These are phyloP conservation scores for Drosophila neoperkinsi DNA, from an alignment of 2,888 invertebrate genomes.

Conservation along the genomic window DNA sequence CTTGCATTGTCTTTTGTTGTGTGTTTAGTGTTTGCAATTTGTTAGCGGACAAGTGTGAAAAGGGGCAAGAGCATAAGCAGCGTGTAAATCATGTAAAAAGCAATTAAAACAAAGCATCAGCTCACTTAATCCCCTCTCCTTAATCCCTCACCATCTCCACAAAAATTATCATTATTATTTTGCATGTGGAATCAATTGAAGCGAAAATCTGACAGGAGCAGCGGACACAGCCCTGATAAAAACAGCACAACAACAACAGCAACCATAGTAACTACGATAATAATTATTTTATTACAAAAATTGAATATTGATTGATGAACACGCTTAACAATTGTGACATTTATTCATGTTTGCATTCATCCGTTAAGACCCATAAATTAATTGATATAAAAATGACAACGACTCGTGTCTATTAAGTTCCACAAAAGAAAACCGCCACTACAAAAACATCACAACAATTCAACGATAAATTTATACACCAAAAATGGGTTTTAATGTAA, in stretches of 20 bases:
- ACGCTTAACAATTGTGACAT: conserved; percentile 62
- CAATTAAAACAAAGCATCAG: conserved; percentile 52
- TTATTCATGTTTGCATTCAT: conserved; percentile 64
- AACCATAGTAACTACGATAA: conserved; percentile 19
- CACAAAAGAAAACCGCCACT: conserved; percentile 3
- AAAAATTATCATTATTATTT: background rate
- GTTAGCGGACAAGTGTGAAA: conserved; percentile 38
- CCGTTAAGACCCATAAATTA: conserved; percentile 63
- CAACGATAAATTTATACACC: background rate
- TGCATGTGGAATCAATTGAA: conserved; percentile 25
- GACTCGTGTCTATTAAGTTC: conserved; percentile 27
- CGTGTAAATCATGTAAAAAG: conserved; percentile 62
- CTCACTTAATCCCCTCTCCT: background rate
- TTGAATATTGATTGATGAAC: conserved; percentile 69
- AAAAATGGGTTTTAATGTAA: too few species aligned
- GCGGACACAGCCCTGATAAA: conserved; percentile 5
- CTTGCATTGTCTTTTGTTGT: conserved; percentile 57
- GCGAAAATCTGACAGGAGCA: conserved; percentile 16
- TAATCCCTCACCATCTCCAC: too few species aligned
- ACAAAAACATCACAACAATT: background rate
- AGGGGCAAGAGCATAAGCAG: conserved; percentile 13
- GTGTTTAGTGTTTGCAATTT: conserved; percentile 48
- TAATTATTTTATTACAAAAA: conserved; percentile 63
- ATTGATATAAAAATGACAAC: conserved; percentile 58
- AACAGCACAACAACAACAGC: conserved; percentile 5